Base-by-base conservation (phyloP, 2,113 vertebrate species). In the Formicarius rufipectus region DNA sequence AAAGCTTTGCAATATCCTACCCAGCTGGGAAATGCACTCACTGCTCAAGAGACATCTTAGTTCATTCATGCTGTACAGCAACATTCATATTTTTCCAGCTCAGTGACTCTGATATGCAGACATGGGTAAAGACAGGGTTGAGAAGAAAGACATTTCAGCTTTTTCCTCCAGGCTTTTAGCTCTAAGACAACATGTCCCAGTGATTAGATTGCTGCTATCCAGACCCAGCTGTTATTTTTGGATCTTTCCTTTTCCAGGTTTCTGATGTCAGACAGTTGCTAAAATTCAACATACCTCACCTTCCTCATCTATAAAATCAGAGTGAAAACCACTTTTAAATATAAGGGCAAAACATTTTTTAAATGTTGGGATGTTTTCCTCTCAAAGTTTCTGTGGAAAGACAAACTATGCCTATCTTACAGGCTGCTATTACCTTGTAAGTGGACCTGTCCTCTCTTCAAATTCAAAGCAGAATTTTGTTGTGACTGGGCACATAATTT, bases 71-170 rank as follows among this genome's bases (percentile, higher is more conserved):
- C 82, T 59, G 24, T 84, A 71, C 49, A 75, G 84, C 66, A 94
- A 87, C 67, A 47, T 49, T 79, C 92, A 68, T 59, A 30, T 87
- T 94, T 97, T 95, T 96, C 85, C 81, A 94, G 77, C 50, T 91
- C 90, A 90, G 27, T 63, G 73, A 64, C 62, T 86, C 68, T 24
- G 76, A 91, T 50, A 60, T 24, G 52, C 86, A 93, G 93, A 84
- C 86, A 78, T 21, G 69, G 73, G 50, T 68, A 95, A 95, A 93
- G 71, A 56, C 68, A 85, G 78, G 74, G 30, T 7, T 42, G 35
- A 60, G 35, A 79, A 89, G 76, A 94, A 19, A 82, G 66, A 62
- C 53, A 77, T 91, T 95, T 91, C 60, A 90, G 37, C 20, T 89
- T 92, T 89, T 66, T 69, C 73, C 73, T 90, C 39, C 52, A 82